Conservation (phyloP, 2,888 invertebrate species). For the Aplocera efformata region DNA sequence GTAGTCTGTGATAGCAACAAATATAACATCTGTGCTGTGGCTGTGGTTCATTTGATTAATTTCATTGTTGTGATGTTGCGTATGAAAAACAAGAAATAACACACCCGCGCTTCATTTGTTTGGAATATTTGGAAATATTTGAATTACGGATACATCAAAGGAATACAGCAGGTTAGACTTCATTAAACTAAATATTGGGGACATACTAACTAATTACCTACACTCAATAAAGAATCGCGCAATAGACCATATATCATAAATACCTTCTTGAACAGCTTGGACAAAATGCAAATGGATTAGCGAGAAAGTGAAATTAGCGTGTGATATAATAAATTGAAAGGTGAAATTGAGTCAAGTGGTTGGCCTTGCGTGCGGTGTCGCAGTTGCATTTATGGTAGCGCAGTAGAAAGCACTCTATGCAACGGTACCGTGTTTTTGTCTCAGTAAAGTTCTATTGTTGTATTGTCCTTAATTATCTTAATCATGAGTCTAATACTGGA, state of each 20-base stretch:
- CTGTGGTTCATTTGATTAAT: no score
- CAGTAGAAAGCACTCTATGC: slow-evolving; percentile 48
- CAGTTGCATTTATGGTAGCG: slow-evolving; percentile 33
- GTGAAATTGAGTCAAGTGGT: slow-evolving; percentile 60
- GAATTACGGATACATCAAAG: no score
- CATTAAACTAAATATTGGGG: no score
- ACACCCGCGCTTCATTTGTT: no score
- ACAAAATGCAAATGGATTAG: slow-evolving; percentile 34
- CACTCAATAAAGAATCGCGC: no score
- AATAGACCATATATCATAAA: slow-evolving; percentile 2
- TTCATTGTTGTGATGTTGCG: no score
- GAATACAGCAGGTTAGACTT: no score
- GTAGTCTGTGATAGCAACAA: no score
- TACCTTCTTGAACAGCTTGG: slow-evolving; percentile 23
- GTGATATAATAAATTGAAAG: slow-evolving; percentile 69
- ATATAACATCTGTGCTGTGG: no score
- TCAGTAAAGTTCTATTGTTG: slow-evolving; percentile 18
- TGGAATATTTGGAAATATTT: no score
- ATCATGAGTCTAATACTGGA: slow-evolving; percentile 53
- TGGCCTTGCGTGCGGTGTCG: slow-evolving; percentile 34
- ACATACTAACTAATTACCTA: no score
- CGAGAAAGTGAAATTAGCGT: slow-evolving; percentile 58
- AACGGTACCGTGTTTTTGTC: slow-evolving; percentile 20
- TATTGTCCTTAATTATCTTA: slow-evolving; percentile 12
- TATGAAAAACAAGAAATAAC: no score